Evolutionary conservation across 2,797 vertebrate species (phyloP).

Genomic region (Anolis apletophallus): DNA sequence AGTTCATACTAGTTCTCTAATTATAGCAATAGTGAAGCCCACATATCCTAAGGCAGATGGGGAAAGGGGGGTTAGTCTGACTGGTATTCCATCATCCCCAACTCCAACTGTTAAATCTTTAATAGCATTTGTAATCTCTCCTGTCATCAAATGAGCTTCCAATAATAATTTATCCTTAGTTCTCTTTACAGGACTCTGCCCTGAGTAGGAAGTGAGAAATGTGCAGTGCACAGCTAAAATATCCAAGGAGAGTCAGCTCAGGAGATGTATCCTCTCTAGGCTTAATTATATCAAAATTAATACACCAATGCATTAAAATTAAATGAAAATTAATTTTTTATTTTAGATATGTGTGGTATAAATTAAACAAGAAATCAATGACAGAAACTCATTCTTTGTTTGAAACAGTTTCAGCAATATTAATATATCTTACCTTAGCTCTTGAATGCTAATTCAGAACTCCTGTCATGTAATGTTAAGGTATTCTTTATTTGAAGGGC

Average conservation of each 20-base stretch:
- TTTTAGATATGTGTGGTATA: constrained; percentile 48
- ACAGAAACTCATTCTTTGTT: constrained; percentile 34
- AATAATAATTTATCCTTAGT: constrained; percentile 62
- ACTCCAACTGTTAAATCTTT: constrained; percentile 59
- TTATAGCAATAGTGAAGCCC: constrained; percentile 36
- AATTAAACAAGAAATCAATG: constrained; percentile 56
- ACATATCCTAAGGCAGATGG: constrained; percentile 25
- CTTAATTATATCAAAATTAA: constrained; percentile 64
- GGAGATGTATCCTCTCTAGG: constrained; percentile 51
- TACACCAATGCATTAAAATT: constrained; percentile 58
- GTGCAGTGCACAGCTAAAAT: constrained; percentile 50
- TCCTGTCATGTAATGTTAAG: not conserved
- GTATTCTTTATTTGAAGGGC: not conserved
- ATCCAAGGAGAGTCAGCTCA: constrained; percentile 50
- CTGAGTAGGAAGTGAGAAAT: constrained; percentile 54
- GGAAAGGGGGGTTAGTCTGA: constrained; percentile 40
- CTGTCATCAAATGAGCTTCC: constrained; percentile 57
- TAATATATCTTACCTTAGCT: constrained; percentile 24
- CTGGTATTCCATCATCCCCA: constrained; percentile 42
- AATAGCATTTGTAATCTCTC: constrained; percentile 64
- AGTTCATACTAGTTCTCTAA: constrained; percentile 39
- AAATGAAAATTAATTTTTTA: constrained; percentile 61
- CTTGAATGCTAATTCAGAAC: constrained; percentile 43
- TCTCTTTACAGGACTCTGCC: constrained; percentile 45
- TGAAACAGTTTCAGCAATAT: constrained; percentile 43